Evolutionary conservation across 2,113 vertebrate genomes (phyloP).

Genomic region (Trogon surrucura): DNA sequence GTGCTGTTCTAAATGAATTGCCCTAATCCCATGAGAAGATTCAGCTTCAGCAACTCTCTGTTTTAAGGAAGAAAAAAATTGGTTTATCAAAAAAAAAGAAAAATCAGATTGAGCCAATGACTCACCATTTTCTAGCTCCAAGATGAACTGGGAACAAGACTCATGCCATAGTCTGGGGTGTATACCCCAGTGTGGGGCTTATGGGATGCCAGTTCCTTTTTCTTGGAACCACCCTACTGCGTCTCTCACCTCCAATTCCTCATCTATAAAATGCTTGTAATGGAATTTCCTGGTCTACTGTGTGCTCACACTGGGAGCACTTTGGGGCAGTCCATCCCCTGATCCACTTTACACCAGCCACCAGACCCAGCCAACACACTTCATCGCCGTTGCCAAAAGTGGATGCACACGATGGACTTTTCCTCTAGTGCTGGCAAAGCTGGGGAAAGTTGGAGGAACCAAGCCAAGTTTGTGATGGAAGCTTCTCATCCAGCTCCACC

Average conservation of each 20-base stretch:
- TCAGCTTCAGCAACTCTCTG: background rate
- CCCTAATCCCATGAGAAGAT: background rate
- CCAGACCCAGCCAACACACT: accelerated
- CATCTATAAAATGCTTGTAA: background rate
- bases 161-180: accelerated
- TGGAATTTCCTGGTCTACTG: background rate
- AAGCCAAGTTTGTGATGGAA: background rate
- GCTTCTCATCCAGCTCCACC: background rate
- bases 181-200: accelerated
- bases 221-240: background rate
- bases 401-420: accelerated
- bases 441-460: background rate
- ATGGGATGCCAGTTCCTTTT: background rate
- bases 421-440: background rate
- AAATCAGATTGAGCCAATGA: background rate
- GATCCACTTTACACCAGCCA: background rate
- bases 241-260: background rate
- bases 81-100: background rate
- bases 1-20: background rate
- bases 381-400: background rate
- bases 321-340: background rate
- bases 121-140: background rate
- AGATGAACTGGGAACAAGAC: background rate
- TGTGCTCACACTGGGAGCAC: background rate
- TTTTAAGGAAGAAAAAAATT: background rate